Evolutionary conservation across 2,113 vertebrate species (phyloP).

Genomic region (Formicarius rufipectus): DNA sequence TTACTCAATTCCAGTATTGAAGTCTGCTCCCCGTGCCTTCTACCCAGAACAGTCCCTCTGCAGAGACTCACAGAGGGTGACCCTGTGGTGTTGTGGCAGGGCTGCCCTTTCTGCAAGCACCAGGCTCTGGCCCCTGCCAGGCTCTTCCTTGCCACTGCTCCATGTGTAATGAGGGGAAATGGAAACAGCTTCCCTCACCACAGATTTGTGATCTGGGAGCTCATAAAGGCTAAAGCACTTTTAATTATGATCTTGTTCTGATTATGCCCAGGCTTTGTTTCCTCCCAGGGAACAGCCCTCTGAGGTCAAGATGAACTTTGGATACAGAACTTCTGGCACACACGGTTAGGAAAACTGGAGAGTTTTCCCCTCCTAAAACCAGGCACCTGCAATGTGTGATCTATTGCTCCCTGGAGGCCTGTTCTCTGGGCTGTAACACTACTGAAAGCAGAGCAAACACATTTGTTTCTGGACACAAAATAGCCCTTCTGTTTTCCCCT

Average conservation of each 20-base stretch:
- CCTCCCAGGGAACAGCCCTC: slow-evolving; percentile 8
- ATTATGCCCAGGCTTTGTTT: slow-evolving; percentile 31
- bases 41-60: background rate
- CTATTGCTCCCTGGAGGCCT: slow-evolving; percentile 35
- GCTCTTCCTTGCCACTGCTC: background rate
- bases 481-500: background rate
- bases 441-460: slow-evolving; percentile 68
- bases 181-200: background rate
- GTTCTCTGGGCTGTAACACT: slow-evolving; percentile 12
- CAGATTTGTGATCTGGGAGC: background rate
- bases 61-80: background rate
- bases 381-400: slow-evolving; percentile 66
- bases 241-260: background rate
- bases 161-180: background rate
- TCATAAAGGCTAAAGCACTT: background rate
- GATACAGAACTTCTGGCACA: slow-evolving; percentile 42
- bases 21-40: background rate
- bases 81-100: background rate
- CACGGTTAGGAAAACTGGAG: slow-evolving; percentile 43
- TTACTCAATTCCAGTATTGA: background rate
- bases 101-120: background rate
- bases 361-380: slow-evolving; percentile 45
- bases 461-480: slow-evolving; percentile 30
- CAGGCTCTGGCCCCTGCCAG: background rate
- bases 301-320: slow-evolving; percentile 57